A percentile compares a stretch with the other conserved stretches of the same genome.
phyloP scores from a whole-genome alignment of 2,888 invertebrate species.

The Silvanus unidentatus region DNA sequence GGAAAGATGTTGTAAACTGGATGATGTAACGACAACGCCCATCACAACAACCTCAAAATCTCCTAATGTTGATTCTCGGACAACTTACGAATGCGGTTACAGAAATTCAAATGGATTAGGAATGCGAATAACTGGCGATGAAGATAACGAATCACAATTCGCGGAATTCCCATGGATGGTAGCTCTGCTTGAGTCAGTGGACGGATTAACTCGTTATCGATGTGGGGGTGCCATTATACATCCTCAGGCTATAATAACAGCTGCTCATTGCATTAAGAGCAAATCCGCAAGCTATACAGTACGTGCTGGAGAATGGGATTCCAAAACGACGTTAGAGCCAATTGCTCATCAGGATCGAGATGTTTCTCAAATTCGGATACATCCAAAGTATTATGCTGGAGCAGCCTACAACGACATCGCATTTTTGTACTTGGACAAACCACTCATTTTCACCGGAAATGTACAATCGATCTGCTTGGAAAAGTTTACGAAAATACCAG shows the following conservation, averaged over 20 bases:
- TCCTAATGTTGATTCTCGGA: too few species aligned
- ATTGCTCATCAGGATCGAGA: constrained; percentile 37
- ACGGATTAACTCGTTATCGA: constrained; percentile 5
- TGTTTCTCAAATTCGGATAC: constrained; percentile 24
- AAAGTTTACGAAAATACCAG: constrained; percentile 16
- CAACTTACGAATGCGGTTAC: not conserved
- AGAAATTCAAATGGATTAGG: not conserved
- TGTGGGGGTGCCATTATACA: constrained; percentile 41
- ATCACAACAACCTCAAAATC: too few species aligned
- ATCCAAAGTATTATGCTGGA: not conserved
- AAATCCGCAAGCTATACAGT: constrained; percentile 18
- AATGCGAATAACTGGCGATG: not conserved
- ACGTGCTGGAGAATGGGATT: constrained; percentile 42
- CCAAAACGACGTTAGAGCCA: constrained; percentile 32
- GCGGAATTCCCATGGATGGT: constrained; percentile 44
- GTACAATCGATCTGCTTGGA: constrained; percentile 37
- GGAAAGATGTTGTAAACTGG: too few species aligned
- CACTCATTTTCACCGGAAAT: constrained; percentile 30
- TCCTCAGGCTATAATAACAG: constrained; percentile 38
- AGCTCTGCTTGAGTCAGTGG: constrained; percentile 30
- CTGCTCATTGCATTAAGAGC: constrained; percentile 36
- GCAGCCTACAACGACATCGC: constrained; percentile 36
- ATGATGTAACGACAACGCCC: too few species aligned
- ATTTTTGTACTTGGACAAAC: constrained; percentile 29
- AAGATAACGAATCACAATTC: constrained; percentile 30